Conservation (phyloP, 2,797 vertebrate genomes). For the Macrochelys suwanniensis region DNA sequence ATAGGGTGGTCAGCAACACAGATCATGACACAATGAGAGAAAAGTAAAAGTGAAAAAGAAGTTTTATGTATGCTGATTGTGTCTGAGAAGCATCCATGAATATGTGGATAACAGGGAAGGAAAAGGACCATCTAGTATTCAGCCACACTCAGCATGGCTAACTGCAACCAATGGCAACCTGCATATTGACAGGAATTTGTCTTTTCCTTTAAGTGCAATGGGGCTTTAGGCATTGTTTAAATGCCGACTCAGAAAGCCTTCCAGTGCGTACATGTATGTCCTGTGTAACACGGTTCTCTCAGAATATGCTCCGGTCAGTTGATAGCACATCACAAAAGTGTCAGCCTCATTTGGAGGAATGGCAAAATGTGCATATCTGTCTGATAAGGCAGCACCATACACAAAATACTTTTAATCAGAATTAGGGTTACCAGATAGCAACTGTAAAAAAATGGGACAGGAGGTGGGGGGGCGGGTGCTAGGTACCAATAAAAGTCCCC, state of each 20-base stretch:
- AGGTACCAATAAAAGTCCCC: too few relatives aligned
- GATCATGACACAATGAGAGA: not conserved
- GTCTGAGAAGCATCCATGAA: not conserved
- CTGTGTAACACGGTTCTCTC: not conserved
- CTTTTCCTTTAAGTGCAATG: not conserved
- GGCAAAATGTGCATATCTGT: not conserved
- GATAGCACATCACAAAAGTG: not conserved
- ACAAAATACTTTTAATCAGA: not conserved
- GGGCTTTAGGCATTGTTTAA: not conserved
- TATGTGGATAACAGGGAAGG: not conserved
- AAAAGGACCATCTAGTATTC: not conserved
- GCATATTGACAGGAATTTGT: fast-evolving
- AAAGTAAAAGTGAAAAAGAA: not conserved
- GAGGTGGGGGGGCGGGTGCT: too few relatives aligned
- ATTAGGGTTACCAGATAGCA: too few relatives aligned
- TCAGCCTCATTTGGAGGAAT: not conserved
- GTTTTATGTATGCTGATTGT: not conserved
- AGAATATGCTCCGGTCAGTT: not conserved
- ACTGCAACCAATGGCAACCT: not conserved
- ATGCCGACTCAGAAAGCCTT: not conserved
- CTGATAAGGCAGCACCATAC: not conserved
- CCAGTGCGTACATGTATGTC: not conserved
- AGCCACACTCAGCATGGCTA: not conserved
- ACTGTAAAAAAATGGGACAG: too few relatives aligned
- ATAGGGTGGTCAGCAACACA: not conserved